These are phyloP conservation scores for Diuraphis noxia DNA, from an alignment of 1,140 invertebrate genomes.

Conservation along the genomic window DNA sequence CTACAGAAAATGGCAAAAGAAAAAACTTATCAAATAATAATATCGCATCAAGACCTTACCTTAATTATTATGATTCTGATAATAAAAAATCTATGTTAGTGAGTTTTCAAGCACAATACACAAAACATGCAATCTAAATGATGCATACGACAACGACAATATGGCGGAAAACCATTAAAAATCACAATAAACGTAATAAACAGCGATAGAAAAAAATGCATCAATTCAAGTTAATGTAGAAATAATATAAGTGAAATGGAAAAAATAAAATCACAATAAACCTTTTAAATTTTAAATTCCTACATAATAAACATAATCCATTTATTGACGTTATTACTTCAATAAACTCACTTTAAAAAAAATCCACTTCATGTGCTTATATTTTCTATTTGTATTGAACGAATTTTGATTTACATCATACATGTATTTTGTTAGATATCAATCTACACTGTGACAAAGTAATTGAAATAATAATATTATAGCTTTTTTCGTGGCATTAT, in stretches of 20 bases:
- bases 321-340: background rate
- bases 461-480: background rate
- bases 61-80: background rate
- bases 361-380: background rate
- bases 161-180: background rate
- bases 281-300: background rate
- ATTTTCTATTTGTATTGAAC: background rate
- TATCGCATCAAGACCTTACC: background rate
- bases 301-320: background rate
- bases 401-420: background rate
- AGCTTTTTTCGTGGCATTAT: background rate
- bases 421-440: background rate
- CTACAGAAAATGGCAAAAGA: background rate
- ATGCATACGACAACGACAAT: background rate
- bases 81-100: background rate
- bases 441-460: background rate
- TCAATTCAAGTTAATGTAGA: background rate
- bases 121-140: background rate
- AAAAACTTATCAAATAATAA: background rate
- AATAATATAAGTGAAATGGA: background rate
- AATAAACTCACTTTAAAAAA: background rate
- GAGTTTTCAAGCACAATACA: background rate
- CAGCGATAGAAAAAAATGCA: background rate
- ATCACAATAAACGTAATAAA: background rate
- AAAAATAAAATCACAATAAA: constrained; percentile 5